Evolutionary conservation across 2,113 vertebrate genomes (phyloP).

Genomic region (Kryptolebias marmoratus): DNA sequence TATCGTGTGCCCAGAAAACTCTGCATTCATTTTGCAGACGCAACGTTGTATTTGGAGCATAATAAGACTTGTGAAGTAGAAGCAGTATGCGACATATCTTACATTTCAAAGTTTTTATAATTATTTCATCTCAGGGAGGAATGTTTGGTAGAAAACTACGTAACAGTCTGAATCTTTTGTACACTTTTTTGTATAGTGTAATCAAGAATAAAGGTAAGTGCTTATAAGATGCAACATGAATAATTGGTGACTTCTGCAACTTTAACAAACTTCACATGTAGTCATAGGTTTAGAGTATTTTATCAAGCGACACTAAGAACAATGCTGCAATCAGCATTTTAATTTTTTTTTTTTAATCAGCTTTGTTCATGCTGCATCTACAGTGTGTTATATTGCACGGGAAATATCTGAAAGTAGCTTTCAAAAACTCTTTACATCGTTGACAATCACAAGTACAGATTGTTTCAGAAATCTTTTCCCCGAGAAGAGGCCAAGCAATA

Average conservation of each 20-base stretch:
- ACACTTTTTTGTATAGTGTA: not conserved
- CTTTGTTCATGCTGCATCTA: too few relatives aligned
- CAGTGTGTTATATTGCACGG: too few relatives aligned
- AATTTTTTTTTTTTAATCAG: too few relatives aligned
- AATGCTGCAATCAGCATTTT: too few relatives aligned
- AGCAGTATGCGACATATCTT: constrained; percentile 13
- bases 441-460: too few relatives aligned
- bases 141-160: not conserved
- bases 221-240: not conserved
- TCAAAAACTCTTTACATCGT: too few relatives aligned
- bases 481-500: too few relatives aligned
- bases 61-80: constrained; percentile 9
- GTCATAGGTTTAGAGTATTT: too few relatives aligned
- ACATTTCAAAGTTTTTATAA: not conserved
- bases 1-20: constrained; percentile 20
- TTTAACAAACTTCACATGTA: not conserved
- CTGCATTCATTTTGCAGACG: constrained; percentile 26
- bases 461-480: too few relatives aligned
- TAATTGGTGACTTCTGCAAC: not conserved
- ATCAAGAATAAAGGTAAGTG: constrained; percentile 1
- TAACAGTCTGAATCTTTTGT: not conserved
- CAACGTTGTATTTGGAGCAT: constrained; percentile 18
- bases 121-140: constrained; percentile 16
- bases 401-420: too few relatives aligned
- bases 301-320: too few relatives aligned